Evolutionary conservation across 2,797 vertebrate genomes (phyloP).

Genomic region (Aldrovandia affinis): DNA sequence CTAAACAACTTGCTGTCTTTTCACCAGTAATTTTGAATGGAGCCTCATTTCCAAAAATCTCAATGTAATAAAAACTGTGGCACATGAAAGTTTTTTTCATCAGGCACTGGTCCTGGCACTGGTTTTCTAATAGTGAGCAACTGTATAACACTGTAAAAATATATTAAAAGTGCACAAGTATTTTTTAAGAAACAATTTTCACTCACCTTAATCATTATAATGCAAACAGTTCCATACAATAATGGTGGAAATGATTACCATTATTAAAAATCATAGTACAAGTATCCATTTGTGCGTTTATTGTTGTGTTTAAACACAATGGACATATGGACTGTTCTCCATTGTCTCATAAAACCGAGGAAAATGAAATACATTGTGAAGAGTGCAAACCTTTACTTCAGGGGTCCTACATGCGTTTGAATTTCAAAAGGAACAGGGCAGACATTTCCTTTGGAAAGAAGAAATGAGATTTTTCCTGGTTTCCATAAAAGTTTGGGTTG

Average conservation of each 20-base stretch:
- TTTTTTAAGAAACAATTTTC: too few relatives aligned
- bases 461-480: conserved; percentile 4
- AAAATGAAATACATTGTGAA: background rate
- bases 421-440: background rate
- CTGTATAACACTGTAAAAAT: too few relatives aligned
- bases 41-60: too few relatives aligned
- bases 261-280: background rate
- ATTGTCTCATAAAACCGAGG: background rate
- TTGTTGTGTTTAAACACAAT: background rate
- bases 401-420: background rate
- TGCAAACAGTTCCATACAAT: too few relatives aligned
- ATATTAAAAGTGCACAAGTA: too few relatives aligned
- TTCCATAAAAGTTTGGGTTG: conserved; percentile 20
- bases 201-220: background rate
- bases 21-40: too few relatives aligned
- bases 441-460: conserved; percentile 4
- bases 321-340: background rate
- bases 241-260: too few relatives aligned
- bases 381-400: background rate
- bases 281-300: background rate
- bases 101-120: too few relatives aligned
- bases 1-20: too few relatives aligned
- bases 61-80: too few relatives aligned
- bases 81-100: too few relatives aligned
- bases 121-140: too few relatives aligned